Evolutionary conservation across 2,797 vertebrate genomes (phyloP).

Genomic region (Hemibagrus guttatus): DNA sequence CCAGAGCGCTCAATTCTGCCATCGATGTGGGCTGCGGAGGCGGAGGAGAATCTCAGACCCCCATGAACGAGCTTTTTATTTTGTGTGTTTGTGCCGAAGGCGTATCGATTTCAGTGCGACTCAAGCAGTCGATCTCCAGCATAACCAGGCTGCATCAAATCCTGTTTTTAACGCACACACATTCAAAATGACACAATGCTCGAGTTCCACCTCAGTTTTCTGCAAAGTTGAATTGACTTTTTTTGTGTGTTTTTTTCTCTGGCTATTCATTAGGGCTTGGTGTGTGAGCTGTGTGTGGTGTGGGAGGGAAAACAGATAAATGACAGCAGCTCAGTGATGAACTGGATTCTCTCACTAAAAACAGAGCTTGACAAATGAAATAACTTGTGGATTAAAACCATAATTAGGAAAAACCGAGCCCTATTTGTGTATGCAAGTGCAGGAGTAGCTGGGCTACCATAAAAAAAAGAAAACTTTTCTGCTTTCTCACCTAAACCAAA

Average conservation of each 20-base stretch:
- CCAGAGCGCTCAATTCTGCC: constrained; percentile 63
- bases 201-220: constrained; percentile 36
- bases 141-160: constrained; percentile 60
- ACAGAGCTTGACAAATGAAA: neutral
- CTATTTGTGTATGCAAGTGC: neutral
- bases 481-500: neutral
- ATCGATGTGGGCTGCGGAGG: constrained; percentile 68
- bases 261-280: constrained; percentile 44
- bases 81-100: constrained; percentile 72
- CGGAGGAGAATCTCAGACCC: constrained; percentile 61
- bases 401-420: neutral
- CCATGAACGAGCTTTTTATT: constrained; percentile 67
- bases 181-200: constrained; percentile 57
- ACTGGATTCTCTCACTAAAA: constrained; percentile 49
- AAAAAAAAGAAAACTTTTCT: neutral
- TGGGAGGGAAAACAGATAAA: constrained; percentile 50
- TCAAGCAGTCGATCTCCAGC: constrained; percentile 63
- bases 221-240: constrained; percentile 62
- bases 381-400: neutral
- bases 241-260: constrained; percentile 57
- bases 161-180: constrained; percentile 56
- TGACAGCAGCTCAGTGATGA: constrained; percentile 48
- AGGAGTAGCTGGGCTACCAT: neutral
- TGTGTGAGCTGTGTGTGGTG: constrained; percentile 48
- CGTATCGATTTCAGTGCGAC: constrained; percentile 58